Base-by-base conservation (phyloP, 2,797 vertebrate genomes). In the Cichlasoma orientale region DNA sequence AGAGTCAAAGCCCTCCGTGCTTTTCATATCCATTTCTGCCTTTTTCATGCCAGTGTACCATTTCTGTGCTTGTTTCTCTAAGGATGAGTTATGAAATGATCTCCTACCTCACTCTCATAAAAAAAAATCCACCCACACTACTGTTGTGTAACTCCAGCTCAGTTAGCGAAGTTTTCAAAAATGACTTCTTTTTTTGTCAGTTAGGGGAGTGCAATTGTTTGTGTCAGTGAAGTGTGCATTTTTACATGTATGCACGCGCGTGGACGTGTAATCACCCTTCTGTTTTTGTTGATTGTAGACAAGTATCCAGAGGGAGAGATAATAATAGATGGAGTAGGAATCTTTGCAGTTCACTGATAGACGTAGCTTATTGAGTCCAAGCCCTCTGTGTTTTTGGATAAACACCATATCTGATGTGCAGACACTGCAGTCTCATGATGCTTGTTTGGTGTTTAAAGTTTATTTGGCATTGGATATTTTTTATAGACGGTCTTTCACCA, bases 81-180 rank as follows among this genome's bases (percentile, higher is more conserved):
- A 94, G 94, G 94, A 95, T 92, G 86, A 88, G 94, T 95, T 96
- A 95, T 93, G 91, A 95, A 95, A 95, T 93, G 89, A 93, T 93
- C 92, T 92, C 83, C 90, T 92, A 90, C 91, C 91, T 92, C 93
- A 85, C 90, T 83, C 61, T 68, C 41, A 68, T 50, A 44, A 66
- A 66, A 66, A 47, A 29, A 50, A 68, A 50, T 29, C 63, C 95
- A 88, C 95, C 95, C 92, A 95, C 95, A 85, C 91, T 76, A 61
- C 80, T 86, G 94, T 96, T 96, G 94, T 94, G 79, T 95, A 96
- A 96, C 90, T 82, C 78, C 71, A 82, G 88, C 85, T 87, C 66
- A 66, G 84, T 88, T 84, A 78, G 89, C 61, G 52, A 91, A 93
- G 89, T 93, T 92, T 89, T 74, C 21, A 82, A 82, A 86, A 80